Percentiles rank a stretch among this genome's conserved stretches.
These are phyloP conservation scores for Pseudomugil tenellus DNA, from an alignment of 2,797 vertebrate species.

Conservation along the genomic window DNA sequence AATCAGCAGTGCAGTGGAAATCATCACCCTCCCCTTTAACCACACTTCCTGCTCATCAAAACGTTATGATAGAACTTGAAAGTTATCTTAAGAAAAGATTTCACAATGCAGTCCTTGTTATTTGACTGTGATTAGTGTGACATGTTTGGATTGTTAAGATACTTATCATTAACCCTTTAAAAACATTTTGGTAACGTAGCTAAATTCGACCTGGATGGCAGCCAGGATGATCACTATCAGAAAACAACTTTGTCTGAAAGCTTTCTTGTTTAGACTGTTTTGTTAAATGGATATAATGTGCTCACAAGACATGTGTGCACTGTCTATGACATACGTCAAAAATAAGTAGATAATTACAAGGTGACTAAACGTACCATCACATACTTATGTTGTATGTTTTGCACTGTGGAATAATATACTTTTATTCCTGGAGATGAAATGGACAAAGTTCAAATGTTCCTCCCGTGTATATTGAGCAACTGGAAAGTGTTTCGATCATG, in stretches of 20 bases:
- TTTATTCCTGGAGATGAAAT: conserved; percentile 15
- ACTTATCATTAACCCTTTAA: conserved; percentile 40
- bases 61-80: conserved; percentile 49
- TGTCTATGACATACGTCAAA: conserved; percentile 47
- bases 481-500: conserved; percentile 34
- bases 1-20: conserved; percentile 65
- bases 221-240: conserved; percentile 25
- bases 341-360: conserved; percentile 25
- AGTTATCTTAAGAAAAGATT: conserved; percentile 32
- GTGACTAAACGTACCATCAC: conserved; percentile 27
- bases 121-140: conserved; percentile 36
- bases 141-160: conserved; percentile 33
- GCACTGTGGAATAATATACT: conserved; percentile 15
- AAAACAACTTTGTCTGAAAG: conserved; percentile 25
- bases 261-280: conserved; percentile 30
- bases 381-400: conserved; percentile 6
- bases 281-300: conserved; percentile 6
- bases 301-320: conserved; percentile 25
- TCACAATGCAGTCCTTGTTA: conserved; percentile 4
- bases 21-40: conserved; percentile 48
- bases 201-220: conserved; percentile 31
- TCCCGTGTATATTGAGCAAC: conserved; percentile 23
- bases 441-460: conserved; percentile 9
- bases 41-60: conserved; percentile 42
- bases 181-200: conserved; percentile 20